Percentiles rank a stretch among this genome's conserved stretches.
These are phyloP conservation scores for Uria lomvia DNA, from an alignment of 2,113 vertebrate genomes.

Conservation along the genomic window DNA sequence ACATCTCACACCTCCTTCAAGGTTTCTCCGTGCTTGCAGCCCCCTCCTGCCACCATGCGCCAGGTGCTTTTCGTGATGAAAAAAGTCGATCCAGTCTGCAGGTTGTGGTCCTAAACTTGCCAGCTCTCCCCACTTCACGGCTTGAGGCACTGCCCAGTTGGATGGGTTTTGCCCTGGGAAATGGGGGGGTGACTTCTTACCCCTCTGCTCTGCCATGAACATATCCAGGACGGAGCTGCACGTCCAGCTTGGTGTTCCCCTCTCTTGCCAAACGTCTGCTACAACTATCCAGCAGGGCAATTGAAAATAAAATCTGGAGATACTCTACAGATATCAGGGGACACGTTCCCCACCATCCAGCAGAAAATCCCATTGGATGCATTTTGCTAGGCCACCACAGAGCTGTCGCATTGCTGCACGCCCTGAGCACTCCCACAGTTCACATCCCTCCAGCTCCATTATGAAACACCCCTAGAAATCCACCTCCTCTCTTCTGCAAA, in stretches of 20 bases:
- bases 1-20: not conserved
- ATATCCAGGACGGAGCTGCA: not conserved
- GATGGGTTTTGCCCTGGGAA: not conserved
- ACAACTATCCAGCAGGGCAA: not conserved
- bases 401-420: fast-evolving
- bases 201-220: not conserved
- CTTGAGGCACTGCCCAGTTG: not conserved
- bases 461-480: not conserved
- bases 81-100: not conserved
- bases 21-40: not conserved
- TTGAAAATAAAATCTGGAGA: not conserved
- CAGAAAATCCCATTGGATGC: not conserved
- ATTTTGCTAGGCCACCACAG: not conserved
- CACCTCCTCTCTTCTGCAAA: not conserved
- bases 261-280: not conserved
- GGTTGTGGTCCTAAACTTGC: not conserved
- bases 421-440: not conserved
- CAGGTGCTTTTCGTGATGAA: not conserved
- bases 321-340: no score
- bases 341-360: not conserved
- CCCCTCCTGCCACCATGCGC: not conserved
- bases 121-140: not conserved
- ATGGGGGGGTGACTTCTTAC: not conserved
- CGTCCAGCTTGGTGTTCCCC: not conserved
- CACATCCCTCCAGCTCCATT: not conserved